Conservation (phyloP, 1,140 invertebrate genomes). For the Pogonomyrmex barbatus region DNA sequence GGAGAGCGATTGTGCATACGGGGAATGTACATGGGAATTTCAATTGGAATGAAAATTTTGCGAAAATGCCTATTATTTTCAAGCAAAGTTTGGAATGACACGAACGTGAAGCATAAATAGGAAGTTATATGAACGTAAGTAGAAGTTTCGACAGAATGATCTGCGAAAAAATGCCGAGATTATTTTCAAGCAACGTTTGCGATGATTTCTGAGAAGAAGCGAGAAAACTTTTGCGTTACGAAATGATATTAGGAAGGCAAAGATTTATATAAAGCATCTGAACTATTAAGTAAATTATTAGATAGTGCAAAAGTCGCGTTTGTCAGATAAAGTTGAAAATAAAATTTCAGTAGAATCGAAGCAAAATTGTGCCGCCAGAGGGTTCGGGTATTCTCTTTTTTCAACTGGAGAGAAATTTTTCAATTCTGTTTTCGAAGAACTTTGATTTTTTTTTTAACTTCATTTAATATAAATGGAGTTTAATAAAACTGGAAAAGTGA, state of each 20-base stretch:
- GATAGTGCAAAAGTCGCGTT: neutral
- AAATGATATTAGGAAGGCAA: neutral
- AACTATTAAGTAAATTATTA: neutral
- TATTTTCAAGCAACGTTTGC: neutral
- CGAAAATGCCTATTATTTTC: no score
- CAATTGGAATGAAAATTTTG: no score
- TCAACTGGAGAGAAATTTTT: neutral
- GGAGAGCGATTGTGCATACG: neutral
- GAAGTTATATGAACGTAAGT: no score
- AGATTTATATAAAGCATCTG: neutral
- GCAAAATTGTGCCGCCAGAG: neutral
- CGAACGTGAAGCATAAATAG: no score
- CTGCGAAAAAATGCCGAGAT: no score
- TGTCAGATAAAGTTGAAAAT: neutral
- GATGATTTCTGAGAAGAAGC: neutral
- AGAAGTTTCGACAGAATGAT: no score
- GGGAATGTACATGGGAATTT: neutral
- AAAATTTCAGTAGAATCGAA: neutral
- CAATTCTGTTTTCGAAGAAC: neutral
- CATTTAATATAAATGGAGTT: constrained; percentile 5
- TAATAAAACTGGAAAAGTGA: no score
- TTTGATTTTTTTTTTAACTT: neutral
- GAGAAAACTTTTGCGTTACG: neutral
- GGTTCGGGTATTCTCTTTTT: neutral
- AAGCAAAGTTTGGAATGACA: no score